Percentiles rank a stretch among this genome's conserved stretches.
Conservation (phyloP, 2,113 vertebrate species). For the Sinocyclocheilus grahami region DNA sequence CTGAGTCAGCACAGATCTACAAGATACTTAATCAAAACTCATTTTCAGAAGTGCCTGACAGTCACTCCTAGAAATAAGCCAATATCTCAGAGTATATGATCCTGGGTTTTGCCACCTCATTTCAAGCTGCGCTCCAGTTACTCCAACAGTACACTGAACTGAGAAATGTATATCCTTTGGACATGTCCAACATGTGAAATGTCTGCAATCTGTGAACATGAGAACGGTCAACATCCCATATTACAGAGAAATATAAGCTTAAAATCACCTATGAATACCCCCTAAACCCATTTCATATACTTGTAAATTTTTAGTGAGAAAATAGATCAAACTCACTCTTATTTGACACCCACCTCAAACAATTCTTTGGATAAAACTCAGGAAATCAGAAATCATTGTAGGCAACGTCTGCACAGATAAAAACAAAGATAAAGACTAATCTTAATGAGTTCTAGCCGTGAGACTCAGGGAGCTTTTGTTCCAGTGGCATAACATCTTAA, state of each 20-base stretch:
- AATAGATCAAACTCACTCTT: background rate
- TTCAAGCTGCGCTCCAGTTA: background rate
- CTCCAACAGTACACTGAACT: background rate
- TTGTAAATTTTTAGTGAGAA: background rate
- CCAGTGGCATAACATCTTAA: background rate
- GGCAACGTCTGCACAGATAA: background rate
- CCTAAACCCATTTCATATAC: too few species aligned
- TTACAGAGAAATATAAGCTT: too few species aligned
- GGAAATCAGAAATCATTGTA: background rate
- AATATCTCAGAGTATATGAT: background rate
- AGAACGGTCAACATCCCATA: background rate
- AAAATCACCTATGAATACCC: too few species aligned
- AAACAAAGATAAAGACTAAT: slow-evolving; percentile 29
- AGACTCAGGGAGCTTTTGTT: background rate
- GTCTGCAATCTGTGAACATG: background rate
- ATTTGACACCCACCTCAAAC: too few species aligned
- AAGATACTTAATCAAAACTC: background rate
- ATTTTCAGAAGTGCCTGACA: background rate
- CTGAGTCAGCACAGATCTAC: background rate
- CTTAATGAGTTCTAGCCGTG: slow-evolving; percentile 8
- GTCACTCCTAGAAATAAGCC: background rate
- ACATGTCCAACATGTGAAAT: background rate
- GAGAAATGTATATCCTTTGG: background rate
- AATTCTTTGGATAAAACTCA: background rate
- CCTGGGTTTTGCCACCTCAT: background rate